Percentiles rank a stretch among this genome's conserved stretches.
These are phyloP conservation scores for Ethmia dodecea DNA, from an alignment of 2,888 invertebrate genomes.

Conservation along the genomic window DNA sequence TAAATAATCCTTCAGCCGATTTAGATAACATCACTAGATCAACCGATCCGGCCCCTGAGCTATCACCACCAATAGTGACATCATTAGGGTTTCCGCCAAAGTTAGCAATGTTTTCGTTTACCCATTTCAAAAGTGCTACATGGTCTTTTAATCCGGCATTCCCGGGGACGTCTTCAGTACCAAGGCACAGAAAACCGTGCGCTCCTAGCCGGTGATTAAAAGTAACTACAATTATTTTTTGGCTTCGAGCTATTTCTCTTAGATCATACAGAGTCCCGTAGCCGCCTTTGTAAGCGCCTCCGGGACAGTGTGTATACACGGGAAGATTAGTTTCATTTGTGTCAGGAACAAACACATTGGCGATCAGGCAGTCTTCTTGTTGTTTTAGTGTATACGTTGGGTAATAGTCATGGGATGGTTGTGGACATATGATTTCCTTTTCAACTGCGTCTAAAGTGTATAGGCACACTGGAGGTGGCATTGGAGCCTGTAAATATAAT, in stretches of 20 bases:
- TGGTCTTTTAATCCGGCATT: slow-evolving; percentile 46
- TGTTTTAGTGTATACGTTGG: neutral
- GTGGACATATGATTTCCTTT: slow-evolving; percentile 29
- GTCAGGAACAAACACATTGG: slow-evolving; percentile 45
- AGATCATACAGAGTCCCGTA: slow-evolving; percentile 16
- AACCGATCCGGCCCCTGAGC: slow-evolving; percentile 36
- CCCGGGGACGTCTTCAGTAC: slow-evolving; percentile 34
- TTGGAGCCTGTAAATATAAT: slow-evolving; percentile 28
- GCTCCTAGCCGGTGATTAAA: slow-evolving; percentile 34
- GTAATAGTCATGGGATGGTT: slow-evolving; percentile 14
- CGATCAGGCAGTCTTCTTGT: slow-evolving; percentile 44
- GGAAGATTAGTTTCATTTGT: slow-evolving; percentile 29
- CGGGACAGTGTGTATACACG: slow-evolving; percentile 31
- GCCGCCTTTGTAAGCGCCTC: slow-evolving; percentile 29
- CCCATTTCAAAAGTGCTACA: slow-evolving; percentile 41
- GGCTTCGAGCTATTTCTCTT: slow-evolving; percentile 20
- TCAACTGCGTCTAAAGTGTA: slow-evolving; percentile 27
- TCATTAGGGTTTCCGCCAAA: slow-evolving; percentile 47
- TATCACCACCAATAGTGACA: slow-evolving; percentile 37
- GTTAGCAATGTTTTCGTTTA: slow-evolving; percentile 36
- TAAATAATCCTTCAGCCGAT: slow-evolving; percentile 32
- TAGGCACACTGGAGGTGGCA: slow-evolving; percentile 31
- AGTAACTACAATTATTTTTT: slow-evolving; percentile 26
- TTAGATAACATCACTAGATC: slow-evolving; percentile 38
- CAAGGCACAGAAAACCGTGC: slow-evolving; percentile 32